Evolutionary conservation across 2,113 vertebrate genomes (phyloP).

Genomic region (Noturus placidus): DNA sequence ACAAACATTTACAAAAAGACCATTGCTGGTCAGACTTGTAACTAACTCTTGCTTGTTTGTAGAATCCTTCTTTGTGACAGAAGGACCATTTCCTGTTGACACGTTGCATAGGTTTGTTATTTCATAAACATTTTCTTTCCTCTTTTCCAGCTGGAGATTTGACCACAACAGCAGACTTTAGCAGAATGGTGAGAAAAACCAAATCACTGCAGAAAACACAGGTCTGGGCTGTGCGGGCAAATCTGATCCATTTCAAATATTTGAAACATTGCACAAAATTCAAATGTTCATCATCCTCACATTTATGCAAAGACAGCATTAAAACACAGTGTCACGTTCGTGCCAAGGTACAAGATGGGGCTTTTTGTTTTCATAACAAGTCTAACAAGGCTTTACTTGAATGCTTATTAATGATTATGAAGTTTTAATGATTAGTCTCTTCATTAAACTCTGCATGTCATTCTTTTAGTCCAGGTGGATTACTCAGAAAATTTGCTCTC

Average conservation of each 20-base stretch:
- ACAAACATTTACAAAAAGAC: neutral
- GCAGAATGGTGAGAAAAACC: neutral
- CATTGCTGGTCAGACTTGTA: neutral
- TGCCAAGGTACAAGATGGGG: constrained; percentile 9
- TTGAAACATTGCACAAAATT: neutral
- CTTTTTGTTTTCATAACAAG: neutral
- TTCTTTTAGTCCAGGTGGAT: neutral
- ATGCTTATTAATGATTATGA: constrained; percentile 10
- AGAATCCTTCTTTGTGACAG: neutral
- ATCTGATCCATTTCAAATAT: neutral
- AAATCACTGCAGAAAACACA: neutral
- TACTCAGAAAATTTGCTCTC: neutral
- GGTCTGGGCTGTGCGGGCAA: neutral
- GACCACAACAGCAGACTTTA: neutral
- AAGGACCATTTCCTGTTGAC: neutral
- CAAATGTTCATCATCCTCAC: neutral
- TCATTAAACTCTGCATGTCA: constrained; percentile 12
- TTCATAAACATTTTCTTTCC: neutral
- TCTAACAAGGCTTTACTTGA: neutral
- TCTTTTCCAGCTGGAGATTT: neutral
- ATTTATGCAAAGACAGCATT: neutral
- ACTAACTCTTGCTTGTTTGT: neutral
- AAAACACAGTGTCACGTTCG: neutral
- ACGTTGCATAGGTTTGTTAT: neutral
- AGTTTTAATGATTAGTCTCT: neutral